phyloP scores from a whole-genome alignment of 2,797 vertebrate species.

The Falco novaeseelandiae region DNA sequence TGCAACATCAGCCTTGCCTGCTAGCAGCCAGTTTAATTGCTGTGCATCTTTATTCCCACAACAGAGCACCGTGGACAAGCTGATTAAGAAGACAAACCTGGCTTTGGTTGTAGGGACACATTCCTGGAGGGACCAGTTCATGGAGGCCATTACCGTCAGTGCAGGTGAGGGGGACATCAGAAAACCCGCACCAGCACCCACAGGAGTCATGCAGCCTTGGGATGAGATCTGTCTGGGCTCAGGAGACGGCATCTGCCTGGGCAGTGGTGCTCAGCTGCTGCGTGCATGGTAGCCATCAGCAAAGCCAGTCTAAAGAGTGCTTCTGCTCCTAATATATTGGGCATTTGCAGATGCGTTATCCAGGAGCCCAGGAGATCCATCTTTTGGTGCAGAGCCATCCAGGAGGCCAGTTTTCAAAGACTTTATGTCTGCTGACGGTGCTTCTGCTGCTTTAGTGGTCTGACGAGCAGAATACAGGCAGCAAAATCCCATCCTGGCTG shows the following conservation, averaged over 20 bases:
- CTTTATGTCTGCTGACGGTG: neutral
- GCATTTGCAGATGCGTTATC: neutral
- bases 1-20: neutral
- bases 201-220: neutral
- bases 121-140: conserved; percentile 98
- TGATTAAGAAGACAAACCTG: conserved; percentile 98
- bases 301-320: neutral
- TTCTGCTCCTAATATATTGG: neutral
- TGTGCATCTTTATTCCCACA: conserved; percentile 57
- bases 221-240: neutral
- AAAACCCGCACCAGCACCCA: neutral
- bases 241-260: neutral
- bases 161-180: conserved; percentile 82
- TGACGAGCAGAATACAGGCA: neutral
- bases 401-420: neutral
- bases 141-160: conserved; percentile 99
- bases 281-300: neutral
- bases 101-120: conserved; percentile 97
- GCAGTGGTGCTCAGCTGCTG: neutral
- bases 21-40: neutral
- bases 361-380: neutral
- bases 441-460: neutral
- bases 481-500: neutral
- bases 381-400: neutral
- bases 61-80: conserved; percentile 97